These are phyloP conservation scores for Pyrgus malvae DNA, from an alignment of 2,888 invertebrate species.

Conservation along the genomic window DNA sequence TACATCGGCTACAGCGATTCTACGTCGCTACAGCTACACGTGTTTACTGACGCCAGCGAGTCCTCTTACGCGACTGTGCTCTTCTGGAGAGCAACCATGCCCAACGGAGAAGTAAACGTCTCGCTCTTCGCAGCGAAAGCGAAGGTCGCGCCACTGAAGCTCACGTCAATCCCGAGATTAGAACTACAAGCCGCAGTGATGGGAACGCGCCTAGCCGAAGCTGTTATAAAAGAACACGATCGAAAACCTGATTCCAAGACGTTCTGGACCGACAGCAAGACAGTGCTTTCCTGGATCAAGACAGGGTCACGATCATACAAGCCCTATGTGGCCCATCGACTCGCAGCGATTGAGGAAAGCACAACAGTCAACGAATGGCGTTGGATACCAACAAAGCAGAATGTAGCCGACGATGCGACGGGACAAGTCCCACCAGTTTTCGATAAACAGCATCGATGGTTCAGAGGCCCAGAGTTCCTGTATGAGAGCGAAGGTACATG, in stretches of 20 bases:
- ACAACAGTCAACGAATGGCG: not conserved
- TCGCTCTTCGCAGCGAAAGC: not conserved
- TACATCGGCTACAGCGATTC: too few species aligned
- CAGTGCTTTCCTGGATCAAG: constrained; percentile 26
- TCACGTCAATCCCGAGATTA: not conserved
- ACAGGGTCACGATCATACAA: constrained; percentile 17
- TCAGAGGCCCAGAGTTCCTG: not conserved
- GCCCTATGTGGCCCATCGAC: constrained; percentile 28
- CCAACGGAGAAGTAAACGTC: not conserved
- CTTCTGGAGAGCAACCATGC: not conserved
- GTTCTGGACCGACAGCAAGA: constrained; percentile 29
- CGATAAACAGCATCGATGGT: not conserved
- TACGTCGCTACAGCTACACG: not conserved
- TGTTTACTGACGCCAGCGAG: constrained; percentile 1
- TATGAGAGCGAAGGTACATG: not conserved
- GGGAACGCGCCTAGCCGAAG: constrained; percentile 14
- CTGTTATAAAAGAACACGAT: constrained; percentile 11
- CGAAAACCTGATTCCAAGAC: not conserved
- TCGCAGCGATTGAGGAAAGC: constrained; percentile 25
- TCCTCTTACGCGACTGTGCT: not conserved
- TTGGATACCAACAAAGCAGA: not conserved
- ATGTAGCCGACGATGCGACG: not conserved
- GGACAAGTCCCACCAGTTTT: not conserved
- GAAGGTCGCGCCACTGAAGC: not conserved
- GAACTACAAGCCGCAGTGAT: constrained; percentile 18